These are phyloP conservation scores for Microtus pennsylvanicus DNA, from an alignment of 2,113 vertebrate species.

Conservation along the genomic window DNA sequence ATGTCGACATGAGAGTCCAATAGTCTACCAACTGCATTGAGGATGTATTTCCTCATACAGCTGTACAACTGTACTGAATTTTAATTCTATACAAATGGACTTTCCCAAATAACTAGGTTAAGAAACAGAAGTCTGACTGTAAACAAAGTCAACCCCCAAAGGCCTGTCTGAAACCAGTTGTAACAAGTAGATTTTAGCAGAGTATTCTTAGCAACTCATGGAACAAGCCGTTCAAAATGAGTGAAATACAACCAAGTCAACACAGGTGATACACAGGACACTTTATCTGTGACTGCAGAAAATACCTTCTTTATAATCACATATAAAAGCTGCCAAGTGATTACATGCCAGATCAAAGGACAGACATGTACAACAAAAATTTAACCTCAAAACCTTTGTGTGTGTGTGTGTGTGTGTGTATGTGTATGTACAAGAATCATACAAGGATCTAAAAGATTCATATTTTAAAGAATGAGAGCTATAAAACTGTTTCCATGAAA, in stretches of 20 bases:
- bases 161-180: background rate
- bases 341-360: background rate
- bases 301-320: background rate
- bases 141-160: background rate
- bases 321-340: background rate
- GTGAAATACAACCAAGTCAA: background rate
- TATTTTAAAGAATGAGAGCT: background rate
- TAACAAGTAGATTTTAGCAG: background rate
- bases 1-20: conserved; percentile 1
- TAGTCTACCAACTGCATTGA: background rate
- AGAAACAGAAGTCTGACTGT: background rate
- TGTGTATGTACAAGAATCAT: background rate
- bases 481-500: background rate
- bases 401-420: too few species aligned
- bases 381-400: background rate
- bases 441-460: background rate
- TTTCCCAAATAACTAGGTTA: conserved; percentile 21
- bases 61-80: conserved; percentile 33
- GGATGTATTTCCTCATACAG: background rate
- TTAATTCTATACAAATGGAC: background rate
- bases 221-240: conserved; percentile 6
- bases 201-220: background rate
- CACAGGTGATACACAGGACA: background rate
- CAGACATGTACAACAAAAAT: background rate
- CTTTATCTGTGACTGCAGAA: background rate